These are phyloP conservation scores for Smittia aterrima DNA, from an alignment of 2,888 invertebrate genomes.

Conservation along the genomic window DNA sequence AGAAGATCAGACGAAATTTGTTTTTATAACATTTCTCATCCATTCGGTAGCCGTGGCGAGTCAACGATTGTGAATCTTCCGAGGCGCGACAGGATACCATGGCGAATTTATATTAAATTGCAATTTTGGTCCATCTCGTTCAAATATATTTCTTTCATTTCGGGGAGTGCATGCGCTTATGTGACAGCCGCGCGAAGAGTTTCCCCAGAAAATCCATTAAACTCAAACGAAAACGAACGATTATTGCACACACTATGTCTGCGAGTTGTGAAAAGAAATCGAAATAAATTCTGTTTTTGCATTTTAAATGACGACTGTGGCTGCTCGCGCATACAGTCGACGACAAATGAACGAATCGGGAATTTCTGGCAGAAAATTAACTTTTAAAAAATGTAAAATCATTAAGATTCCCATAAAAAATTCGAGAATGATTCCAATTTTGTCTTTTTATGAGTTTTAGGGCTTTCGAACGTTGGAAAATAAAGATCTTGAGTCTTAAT, in stretches of 20 bases:
- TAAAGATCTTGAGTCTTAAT: too few species aligned
- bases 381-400: conserved; percentile 38
- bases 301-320: neutral
- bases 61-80: neutral
- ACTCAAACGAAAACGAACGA: neutral
- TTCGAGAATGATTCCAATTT: conserved; percentile 27
- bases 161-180: neutral
- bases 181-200: too few species aligned
- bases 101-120: neutral
- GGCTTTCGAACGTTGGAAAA: conserved; percentile 17
- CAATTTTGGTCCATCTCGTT: neutral
- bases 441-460: conserved; percentile 13
- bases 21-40: neutral
- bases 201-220: neutral
- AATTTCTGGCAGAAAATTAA: conserved; percentile 40
- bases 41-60: neutral
- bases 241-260: conserved; percentile 14
- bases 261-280: neutral
- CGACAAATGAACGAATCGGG: neutral
- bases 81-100: neutral
- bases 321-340: neutral
- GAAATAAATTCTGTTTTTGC: conserved; percentile 14
- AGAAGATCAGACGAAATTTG: neutral
- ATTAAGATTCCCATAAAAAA: conserved; percentile 41
- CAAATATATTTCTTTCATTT: neutral